Conservation (phyloP, 2,113 vertebrate species). For the Podiceps cristatus region DNA sequence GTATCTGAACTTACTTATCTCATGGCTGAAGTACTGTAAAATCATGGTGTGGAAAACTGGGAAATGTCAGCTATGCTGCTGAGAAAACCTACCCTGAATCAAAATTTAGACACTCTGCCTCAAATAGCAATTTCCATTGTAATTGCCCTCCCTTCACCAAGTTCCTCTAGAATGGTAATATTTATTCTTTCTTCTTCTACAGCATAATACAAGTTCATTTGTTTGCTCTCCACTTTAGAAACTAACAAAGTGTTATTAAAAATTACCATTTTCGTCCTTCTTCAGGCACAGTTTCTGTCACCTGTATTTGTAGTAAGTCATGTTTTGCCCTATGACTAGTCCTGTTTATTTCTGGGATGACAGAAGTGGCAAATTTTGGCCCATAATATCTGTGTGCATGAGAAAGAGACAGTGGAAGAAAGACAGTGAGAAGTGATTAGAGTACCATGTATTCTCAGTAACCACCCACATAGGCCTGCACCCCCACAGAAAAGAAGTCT, state of each 20-base stretch:
- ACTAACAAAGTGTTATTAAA: not conserved
- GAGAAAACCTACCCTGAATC: not conserved
- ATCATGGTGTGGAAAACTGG: not conserved
- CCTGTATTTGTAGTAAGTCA: not conserved
- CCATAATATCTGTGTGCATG: not conserved
- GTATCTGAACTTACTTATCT: slow-evolving; percentile 27
- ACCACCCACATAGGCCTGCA: not conserved
- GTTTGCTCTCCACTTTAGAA: not conserved
- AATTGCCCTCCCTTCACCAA: not conserved
- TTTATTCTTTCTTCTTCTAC: not conserved
- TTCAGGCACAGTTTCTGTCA: not conserved
- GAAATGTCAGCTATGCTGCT: not conserved
- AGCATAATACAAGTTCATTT: not conserved
- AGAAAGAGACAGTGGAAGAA: slow-evolving; percentile 21
- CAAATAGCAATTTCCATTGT: not conserved
- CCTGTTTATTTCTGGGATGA: slow-evolving; percentile 40
- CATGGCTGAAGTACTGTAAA: slow-evolving; percentile 2
- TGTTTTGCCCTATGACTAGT: slow-evolving; percentile 44
- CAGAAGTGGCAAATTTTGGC: slow-evolving; percentile 15
- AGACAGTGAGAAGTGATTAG: slow-evolving; percentile 1
- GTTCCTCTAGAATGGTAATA: not conserved
- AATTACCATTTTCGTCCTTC: not conserved
- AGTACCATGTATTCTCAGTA: slow-evolving; percentile 31
- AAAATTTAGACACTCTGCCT: not conserved
- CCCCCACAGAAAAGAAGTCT: slow-evolving; percentile 4